phyloP scores from a whole-genome alignment of 2,113 vertebrate species.

The Centropristis striata region DNA sequence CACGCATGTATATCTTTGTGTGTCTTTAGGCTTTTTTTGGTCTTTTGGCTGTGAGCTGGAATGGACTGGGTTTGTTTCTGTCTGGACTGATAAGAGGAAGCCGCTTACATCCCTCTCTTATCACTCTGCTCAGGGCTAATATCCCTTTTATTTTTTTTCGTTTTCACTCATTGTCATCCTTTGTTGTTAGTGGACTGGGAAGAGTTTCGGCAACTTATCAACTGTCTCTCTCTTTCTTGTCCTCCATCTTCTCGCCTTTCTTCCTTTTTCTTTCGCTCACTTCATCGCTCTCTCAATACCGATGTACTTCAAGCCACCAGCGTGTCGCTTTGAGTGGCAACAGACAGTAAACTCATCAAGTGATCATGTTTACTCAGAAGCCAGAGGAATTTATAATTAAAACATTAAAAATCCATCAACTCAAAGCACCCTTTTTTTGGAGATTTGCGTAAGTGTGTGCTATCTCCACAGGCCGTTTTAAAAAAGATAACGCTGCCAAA shows the following conservation, averaged over 20 bases:
- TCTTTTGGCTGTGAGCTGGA: slow-evolving; percentile 67
- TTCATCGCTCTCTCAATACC: neutral
- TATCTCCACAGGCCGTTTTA: neutral
- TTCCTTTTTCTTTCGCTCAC: neutral
- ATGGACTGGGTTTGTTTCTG: slow-evolving; percentile 78
- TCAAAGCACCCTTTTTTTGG: neutral
- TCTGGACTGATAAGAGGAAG: slow-evolving; percentile 82
- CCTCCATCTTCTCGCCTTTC: slow-evolving; percentile 34
- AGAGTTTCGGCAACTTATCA: slow-evolving; percentile 59
- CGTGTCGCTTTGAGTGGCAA: slow-evolving; percentile 19
- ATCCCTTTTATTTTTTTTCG: slow-evolving; percentile 73
- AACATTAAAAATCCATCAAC: neutral
- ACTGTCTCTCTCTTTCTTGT: slow-evolving; percentile 38
- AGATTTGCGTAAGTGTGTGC: slow-evolving; percentile 1
- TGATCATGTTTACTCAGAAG: slow-evolving; percentile 10
- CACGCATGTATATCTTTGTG: slow-evolving; percentile 29
- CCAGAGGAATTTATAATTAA: slow-evolving; percentile 6
- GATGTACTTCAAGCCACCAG: slow-evolving; percentile 16
- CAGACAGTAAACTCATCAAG: slow-evolving; percentile 5
- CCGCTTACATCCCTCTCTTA: slow-evolving; percentile 80
- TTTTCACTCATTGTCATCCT: slow-evolving; percentile 65
- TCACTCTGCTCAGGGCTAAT: slow-evolving; percentile 81
- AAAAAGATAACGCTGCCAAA: slow-evolving; percentile 3
- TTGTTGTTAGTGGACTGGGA: slow-evolving; percentile 66
- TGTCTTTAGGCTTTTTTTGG: slow-evolving; percentile 57